Base-by-base conservation (phyloP, 2,113 vertebrate species). In the Entomyzon cyanotis region DNA sequence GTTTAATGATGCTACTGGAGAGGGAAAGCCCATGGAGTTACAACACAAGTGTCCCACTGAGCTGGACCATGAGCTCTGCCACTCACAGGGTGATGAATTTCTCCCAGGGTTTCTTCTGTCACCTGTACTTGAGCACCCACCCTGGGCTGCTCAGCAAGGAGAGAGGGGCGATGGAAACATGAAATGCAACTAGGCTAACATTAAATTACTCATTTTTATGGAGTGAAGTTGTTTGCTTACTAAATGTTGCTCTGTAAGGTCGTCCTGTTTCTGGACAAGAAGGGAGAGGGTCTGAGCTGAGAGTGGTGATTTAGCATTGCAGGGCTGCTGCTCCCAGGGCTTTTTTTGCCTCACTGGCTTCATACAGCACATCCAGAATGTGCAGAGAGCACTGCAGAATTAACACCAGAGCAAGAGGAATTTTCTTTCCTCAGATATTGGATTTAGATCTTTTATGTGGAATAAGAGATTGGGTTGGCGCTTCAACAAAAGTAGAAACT, bases 11-110 rank as follows among this genome's bases (percentile, higher is more conserved):
- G 44, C 18, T 22, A 0, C 11, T 22, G 47, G 68, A 62, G 59
- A 65, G 37, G n/a, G 10, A 4, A 37, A 58, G 3, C n/a, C 59
- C 35, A 2, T 0, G 8, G 70, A 25, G 9, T 1, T 1, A 3
- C 37, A 63, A 2, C n/a, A 62, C 0, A 6, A 55, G n/a, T 59
- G 44, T 71, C 60, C 52, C 39, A 15, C 4, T 2, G n/a, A 33
- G 12, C 25, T 2, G 1, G 53, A 14, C 44, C 25, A 25, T 5
- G 11, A 59, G 30, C 30, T 62, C 31, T 75, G 53, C 27, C 16
- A 1, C 23, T 46, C 0, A 0, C 10, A 11, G 39, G 21, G 14
- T 3, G 2, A 65, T 28, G 8, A 2, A 3, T 33, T 71, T 41
- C 58, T 69, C 9, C 15, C 46, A 23, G 41, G 1, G 1, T 65